Evolutionary conservation across 2,888 invertebrate species (phyloP).

Genomic region (Toxonevra muliebris): DNA sequence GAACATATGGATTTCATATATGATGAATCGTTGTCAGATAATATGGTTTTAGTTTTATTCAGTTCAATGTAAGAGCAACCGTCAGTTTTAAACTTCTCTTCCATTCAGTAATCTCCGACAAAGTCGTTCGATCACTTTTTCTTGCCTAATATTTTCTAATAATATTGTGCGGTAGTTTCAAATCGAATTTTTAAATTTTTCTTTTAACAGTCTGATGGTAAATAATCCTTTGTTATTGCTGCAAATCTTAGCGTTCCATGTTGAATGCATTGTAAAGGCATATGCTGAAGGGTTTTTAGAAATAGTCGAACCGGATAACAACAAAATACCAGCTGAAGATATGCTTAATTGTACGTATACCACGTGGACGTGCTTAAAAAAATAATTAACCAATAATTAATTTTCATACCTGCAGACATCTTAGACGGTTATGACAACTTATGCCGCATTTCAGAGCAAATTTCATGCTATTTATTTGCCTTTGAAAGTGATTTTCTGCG

Average conservation of each 20-base stretch:
- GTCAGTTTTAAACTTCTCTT: constrained; percentile 5
- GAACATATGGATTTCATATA: constrained; percentile 63
- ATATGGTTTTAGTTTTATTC: constrained; percentile 63
- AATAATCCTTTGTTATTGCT: constrained; percentile 73
- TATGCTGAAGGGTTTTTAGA: constrained; percentile 66
- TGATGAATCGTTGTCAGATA: constrained; percentile 61
- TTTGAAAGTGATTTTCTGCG: constrained; percentile 72
- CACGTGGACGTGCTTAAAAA: background rate
- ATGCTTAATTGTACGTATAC: constrained; percentile 60
- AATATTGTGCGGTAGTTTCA: background rate
- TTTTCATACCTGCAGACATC: constrained; percentile 64
- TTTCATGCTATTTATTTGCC: constrained; percentile 70
- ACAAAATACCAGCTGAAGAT: constrained; percentile 62
- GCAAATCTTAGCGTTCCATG: constrained; percentile 72
- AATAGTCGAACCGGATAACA: constrained; percentile 61
- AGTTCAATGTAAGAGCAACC: constrained; percentile 59
- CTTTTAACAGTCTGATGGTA: constrained; percentile 65
- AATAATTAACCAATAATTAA: background rate
- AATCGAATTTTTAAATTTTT: constrained; percentile 8
- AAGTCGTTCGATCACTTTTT: too few relatives aligned
- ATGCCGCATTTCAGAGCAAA: constrained; percentile 70
- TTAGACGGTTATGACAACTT: constrained; percentile 73
- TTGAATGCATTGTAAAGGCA: constrained; percentile 73
- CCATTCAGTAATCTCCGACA: too few relatives aligned
- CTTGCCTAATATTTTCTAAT: constrained; percentile 6